phyloP scores from a whole-genome alignment of 2,888 invertebrate species.

The Erpobdella octoculata region DNA sequence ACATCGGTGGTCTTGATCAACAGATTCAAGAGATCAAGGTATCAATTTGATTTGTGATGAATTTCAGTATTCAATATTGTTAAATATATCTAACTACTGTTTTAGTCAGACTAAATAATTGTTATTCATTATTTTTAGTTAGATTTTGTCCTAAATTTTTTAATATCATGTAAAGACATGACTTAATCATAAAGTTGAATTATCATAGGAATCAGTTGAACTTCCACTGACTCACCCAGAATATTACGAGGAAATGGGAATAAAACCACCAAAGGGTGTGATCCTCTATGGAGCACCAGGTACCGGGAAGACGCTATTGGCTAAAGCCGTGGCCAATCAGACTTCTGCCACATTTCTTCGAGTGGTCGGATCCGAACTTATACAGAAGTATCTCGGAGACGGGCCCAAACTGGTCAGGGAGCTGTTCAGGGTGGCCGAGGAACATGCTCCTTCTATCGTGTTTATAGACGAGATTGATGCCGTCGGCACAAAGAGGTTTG shows the following conservation, averaged over 20 bases:
- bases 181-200: not conserved
- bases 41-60: not conserved
- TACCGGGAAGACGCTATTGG: slow-evolving; percentile 92
- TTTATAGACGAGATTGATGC: slow-evolving; percentile 99
- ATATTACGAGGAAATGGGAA: slow-evolving; percentile 99
- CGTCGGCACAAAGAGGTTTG: slow-evolving; percentile 78
- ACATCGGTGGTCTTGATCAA: slow-evolving; percentile 90
- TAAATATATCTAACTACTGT: not conserved
- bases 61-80: not conserved
- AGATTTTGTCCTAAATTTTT: not conserved
- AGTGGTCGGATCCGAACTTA: slow-evolving; percentile 97
- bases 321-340: slow-evolving; percentile 98
- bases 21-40: slow-evolving; percentile 92
- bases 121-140: not conserved
- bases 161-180: not conserved
- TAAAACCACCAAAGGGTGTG: slow-evolving; percentile 97
- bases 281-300: slow-evolving; percentile 96
- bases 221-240: slow-evolving; percentile 96
- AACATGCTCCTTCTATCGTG: slow-evolving; percentile 97
- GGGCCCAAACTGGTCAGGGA: slow-evolving; percentile 96
- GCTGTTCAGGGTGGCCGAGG: slow-evolving; percentile 95
- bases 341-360: slow-evolving; percentile 96
- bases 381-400: slow-evolving; percentile 97
- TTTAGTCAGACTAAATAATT: too few species aligned
- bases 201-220: slow-evolving; percentile 78